These are phyloP conservation scores for Heliothis virescens DNA, from an alignment of 1,140 invertebrate species.

Conservation along the genomic window DNA sequence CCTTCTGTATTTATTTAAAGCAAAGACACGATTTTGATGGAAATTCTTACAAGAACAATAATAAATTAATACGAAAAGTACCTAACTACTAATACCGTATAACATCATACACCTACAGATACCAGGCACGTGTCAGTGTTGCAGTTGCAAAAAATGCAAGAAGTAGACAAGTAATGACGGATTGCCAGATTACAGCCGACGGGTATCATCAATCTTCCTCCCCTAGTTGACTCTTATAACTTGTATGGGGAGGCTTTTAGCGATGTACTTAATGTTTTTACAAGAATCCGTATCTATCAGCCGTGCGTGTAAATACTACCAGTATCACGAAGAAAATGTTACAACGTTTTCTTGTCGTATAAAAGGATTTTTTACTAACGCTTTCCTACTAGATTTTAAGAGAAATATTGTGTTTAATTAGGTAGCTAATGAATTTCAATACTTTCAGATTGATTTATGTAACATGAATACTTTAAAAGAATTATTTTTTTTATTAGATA, in stretches of 20 bases:
- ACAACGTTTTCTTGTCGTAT: too few relatives aligned
- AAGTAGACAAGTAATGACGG: conserved; percentile 43
- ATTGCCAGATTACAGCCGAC: conserved; percentile 43
- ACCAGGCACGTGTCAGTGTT: conserved; percentile 20
- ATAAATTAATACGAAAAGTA: not conserved
- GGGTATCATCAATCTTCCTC: conserved; percentile 41
- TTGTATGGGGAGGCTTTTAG: conserved; percentile 34
- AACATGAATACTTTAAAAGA: too few relatives aligned
- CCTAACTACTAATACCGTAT: too few relatives aligned
- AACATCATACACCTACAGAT: not conserved
- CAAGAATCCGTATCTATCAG: conserved; percentile 8
- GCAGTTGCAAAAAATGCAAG: conserved; percentile 37
- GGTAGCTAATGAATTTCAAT: too few relatives aligned
- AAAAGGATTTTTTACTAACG: too few relatives aligned
- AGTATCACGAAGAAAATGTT: not conserved
- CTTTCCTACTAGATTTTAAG: too few relatives aligned
- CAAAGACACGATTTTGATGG: too few relatives aligned
- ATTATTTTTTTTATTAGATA: too few relatives aligned
- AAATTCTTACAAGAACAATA: too few relatives aligned
- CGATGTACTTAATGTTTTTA: conserved; percentile 34
- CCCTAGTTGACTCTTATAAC: conserved; percentile 33
- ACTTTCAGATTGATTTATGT: too few relatives aligned
- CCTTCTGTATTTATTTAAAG: too few relatives aligned
- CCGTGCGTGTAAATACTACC: conserved; percentile 20
- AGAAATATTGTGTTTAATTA: too few relatives aligned